Conservation (phyloP, 2,797 vertebrate species). For the Betta splendens region DNA sequence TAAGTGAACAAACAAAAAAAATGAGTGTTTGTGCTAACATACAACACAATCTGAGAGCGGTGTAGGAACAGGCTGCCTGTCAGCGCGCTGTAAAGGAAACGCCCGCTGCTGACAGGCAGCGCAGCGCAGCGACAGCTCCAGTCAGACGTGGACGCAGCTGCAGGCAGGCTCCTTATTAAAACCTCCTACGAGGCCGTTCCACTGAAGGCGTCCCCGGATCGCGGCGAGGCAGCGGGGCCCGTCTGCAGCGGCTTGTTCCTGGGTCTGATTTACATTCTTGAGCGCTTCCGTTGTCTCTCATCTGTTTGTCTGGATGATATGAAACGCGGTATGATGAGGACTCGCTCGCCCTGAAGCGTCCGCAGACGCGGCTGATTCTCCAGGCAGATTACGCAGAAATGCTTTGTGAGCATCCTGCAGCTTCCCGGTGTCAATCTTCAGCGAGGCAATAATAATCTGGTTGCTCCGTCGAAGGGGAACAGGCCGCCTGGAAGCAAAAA, state of each 20-base stretch:
- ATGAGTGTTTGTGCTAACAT: too few relatives aligned
- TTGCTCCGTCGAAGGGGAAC: conserved; percentile 43
- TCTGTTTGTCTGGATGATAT: conserved; percentile 19
- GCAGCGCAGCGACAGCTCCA: conserved; percentile 46
- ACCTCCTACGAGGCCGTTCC: conserved; percentile 19
- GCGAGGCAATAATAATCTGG: conserved; percentile 47
- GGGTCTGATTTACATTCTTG: conserved; percentile 10
- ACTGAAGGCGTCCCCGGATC: conserved; percentile 8
- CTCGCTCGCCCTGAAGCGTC: conserved; percentile 19
- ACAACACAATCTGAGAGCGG: too few relatives aligned
- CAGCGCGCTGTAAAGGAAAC: conserved; percentile 27
- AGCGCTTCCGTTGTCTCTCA: conserved; percentile 18
- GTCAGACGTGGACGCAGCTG: conserved; percentile 30
- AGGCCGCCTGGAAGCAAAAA: conserved; percentile 36
- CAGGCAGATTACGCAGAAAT: conserved; percentile 50
- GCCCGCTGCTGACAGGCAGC: conserved; percentile 20
- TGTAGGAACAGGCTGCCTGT: too few relatives aligned
- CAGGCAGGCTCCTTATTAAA: conserved; percentile 33
- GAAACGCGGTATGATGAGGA: conserved; percentile 33
- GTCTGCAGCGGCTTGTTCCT: conserved; percentile 29
- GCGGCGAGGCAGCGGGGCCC: neutral
- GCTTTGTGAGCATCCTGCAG: conserved; percentile 37
- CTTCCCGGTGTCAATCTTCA: conserved; percentile 38
- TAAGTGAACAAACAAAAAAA: too few relatives aligned
- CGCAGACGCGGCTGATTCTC: conserved; percentile 34